These are phyloP conservation scores for Pseudomyrmex gracilis DNA, from an alignment of 1,140 invertebrate species.

Conservation along the genomic window DNA sequence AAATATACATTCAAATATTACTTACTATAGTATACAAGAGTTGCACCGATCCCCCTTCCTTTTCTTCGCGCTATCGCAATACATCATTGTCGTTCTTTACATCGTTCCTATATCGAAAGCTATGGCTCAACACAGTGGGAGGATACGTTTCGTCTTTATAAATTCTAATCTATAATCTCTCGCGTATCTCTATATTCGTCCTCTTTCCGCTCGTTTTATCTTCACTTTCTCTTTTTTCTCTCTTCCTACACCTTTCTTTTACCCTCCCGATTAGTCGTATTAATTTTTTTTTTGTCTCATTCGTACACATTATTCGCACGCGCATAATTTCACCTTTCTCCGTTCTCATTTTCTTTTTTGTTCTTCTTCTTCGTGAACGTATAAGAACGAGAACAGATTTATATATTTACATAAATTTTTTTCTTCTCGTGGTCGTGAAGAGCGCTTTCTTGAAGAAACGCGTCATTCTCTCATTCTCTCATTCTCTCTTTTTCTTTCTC, in stretches of 20 bases:
- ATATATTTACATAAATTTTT: constrained; percentile 78
- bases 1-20: constrained; percentile 86
- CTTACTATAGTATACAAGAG: constrained; percentile 85
- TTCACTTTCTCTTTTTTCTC: constrained; percentile 25
- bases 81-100: constrained; percentile 45
- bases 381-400: constrained; percentile 71
- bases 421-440: constrained; percentile 74
- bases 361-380: constrained; percentile 45
- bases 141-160: constrained; percentile 64
- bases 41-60: constrained; percentile 72
- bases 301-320: constrained; percentile 52
- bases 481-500: constrained; percentile 13
- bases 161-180: constrained; percentile 70
- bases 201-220: constrained; percentile 48
- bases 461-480: constrained; percentile 38
- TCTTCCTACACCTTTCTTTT: background rate
- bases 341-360: constrained; percentile 28
- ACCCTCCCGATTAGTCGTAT: constrained; percentile 31
- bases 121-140: constrained; percentile 68
- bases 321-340: constrained; percentile 57
- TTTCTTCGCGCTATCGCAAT: constrained; percentile 35
- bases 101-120: constrained; percentile 61
- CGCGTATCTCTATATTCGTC: constrained; percentile 28
- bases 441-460: constrained; percentile 54
- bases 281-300: constrained; percentile 26